phyloP scores from a whole-genome alignment of 30 jellyfish, hydroid and myxozoan species.

The Catostylus mosaicus region DNA sequence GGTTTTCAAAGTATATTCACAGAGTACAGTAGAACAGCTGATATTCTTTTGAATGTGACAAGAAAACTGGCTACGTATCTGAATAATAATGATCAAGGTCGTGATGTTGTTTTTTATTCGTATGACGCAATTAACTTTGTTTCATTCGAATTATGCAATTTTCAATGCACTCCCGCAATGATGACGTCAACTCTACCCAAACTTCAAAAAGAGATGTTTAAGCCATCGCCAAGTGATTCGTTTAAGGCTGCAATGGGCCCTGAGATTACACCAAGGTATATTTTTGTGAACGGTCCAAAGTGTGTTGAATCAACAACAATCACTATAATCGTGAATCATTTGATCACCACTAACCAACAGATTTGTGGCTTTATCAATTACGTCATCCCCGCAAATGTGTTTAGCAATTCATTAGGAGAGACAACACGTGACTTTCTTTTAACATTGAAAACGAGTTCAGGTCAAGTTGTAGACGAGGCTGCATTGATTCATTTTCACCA shows the following conservation, averaged over 20 bases:
- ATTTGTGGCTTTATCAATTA: slow-evolving; percentile 65
- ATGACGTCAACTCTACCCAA: slow-evolving; percentile 39
- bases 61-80: slow-evolving; percentile 31
- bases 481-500: slow-evolving; percentile 38
- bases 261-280: slow-evolving; percentile 53
- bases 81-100: slow-evolving; percentile 8
- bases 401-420: slow-evolving; percentile 76
- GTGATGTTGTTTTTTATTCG: slow-evolving; percentile 31
- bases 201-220: slow-evolving; percentile 54
- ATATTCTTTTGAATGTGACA: slow-evolving; percentile 49
- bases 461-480: background rate
- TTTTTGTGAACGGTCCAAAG: slow-evolving; percentile 64
- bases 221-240: slow-evolving; percentile 67
- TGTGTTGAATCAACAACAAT: slow-evolving; percentile 58
- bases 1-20: slow-evolving; percentile 65
- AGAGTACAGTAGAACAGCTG: slow-evolving; percentile 45
- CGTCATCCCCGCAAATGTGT: slow-evolving; percentile 56
- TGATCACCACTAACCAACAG: slow-evolving; percentile 21
- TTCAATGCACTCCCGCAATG: slow-evolving; percentile 65
- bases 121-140: slow-evolving; percentile 49
- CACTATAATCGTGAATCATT: slow-evolving; percentile 14
- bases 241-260: slow-evolving; percentile 72
- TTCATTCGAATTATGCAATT: slow-evolving; percentile 62
- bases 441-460: slow-evolving; percentile 30
- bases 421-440: slow-evolving; percentile 67